phyloP scores from a whole-genome alignment of 2,797 vertebrate genomes.

The Alosa sapidissima region DNA sequence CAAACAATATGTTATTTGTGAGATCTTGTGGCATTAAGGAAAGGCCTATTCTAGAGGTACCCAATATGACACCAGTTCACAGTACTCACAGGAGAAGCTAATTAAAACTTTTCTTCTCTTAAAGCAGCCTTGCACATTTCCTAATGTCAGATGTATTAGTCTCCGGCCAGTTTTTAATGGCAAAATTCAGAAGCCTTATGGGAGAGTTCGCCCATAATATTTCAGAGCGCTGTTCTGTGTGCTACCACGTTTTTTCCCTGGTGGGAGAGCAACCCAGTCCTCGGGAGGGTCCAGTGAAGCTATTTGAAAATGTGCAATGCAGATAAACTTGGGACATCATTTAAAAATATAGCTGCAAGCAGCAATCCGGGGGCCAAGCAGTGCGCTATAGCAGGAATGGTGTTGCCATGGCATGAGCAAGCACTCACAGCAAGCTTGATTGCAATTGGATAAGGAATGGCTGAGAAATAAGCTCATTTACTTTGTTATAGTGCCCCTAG shows the following conservation, averaged over 20 bases:
- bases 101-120: not conserved
- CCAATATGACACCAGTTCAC: not conserved
- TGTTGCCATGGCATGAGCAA: no score
- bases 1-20: not conserved
- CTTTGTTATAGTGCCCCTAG: no score
- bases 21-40: not conserved
- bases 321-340: not conserved
- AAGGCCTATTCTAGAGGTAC: not conserved
- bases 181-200: not conserved
- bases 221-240: not conserved
- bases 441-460: no score
- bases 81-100: not conserved
- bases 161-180: not conserved
- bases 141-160: not conserved
- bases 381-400: no score
- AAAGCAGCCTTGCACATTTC: not conserved
- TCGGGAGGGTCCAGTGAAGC: not conserved
- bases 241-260: not conserved
- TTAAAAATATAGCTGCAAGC: no score
- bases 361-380: no score
- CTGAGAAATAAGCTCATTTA: no score
- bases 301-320: not conserved
- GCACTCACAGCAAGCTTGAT: no score
- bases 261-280: not conserved
- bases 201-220: not conserved